Conservation (phyloP, 2,888 invertebrate genomes). For the Megamerina dolium region DNA sequence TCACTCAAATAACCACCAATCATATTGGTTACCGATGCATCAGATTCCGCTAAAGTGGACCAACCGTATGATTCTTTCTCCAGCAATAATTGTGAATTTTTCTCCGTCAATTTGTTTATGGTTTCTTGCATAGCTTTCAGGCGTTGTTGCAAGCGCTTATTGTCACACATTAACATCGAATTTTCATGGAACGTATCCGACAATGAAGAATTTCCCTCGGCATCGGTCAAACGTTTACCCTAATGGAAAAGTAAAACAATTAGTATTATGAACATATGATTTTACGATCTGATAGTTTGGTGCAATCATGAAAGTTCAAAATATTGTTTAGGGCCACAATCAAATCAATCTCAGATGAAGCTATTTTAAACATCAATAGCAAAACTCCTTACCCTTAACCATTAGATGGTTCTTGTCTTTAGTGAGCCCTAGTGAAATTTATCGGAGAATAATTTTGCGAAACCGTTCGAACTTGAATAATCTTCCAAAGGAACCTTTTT, state of each 20-base stretch:
- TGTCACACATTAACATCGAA: conserved; percentile 82
- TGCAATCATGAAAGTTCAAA: too few relatives aligned
- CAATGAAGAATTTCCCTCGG: conserved; percentile 79
- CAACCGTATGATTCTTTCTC: conserved; percentile 59
- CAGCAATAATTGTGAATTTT: conserved; percentile 74
- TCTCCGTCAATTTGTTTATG: conserved; percentile 75
- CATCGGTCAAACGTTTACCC: conserved; percentile 83
- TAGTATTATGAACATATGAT: neutral
- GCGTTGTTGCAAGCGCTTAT: conserved; percentile 77
- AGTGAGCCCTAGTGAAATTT: too few relatives aligned
- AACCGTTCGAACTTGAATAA: too few relatives aligned
- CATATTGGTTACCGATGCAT: conserved; percentile 56
- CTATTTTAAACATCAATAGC: too few relatives aligned
- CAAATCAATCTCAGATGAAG: too few relatives aligned
- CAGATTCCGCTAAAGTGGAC: conserved; percentile 29
- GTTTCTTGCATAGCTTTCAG: conserved; percentile 95
- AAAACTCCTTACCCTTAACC: too few relatives aligned
- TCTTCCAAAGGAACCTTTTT: too few relatives aligned
- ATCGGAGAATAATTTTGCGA: too few relatives aligned
- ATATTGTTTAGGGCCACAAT: too few relatives aligned
- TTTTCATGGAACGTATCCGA: conserved; percentile 97
- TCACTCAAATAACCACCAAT: conserved; percentile 82
- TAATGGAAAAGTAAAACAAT: conserved; percentile 30
- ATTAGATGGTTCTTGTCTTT: too few relatives aligned
- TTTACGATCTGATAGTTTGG: too few relatives aligned